Evolutionary conservation across 2,888 invertebrate species (phyloP), one percentile per base, ranked within the genome.

Genomic region (Torymus tubicola): DNA sequence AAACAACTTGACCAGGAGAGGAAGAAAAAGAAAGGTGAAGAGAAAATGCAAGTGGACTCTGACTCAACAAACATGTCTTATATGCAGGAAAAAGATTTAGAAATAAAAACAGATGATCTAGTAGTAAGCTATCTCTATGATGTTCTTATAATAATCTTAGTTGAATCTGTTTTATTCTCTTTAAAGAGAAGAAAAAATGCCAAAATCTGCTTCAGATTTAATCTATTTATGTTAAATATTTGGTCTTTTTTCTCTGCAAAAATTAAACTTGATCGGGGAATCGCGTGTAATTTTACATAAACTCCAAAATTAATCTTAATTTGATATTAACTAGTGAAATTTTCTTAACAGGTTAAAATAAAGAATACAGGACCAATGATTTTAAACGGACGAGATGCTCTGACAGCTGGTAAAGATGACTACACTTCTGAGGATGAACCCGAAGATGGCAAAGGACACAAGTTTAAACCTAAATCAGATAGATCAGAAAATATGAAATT

Each of bases 1-100:
- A 95, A 96, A 89, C 95, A 96, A 89, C 92, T 96, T 87, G 96
- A 96, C 88, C 95, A 95, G 90, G 96, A 96, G 89, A 94, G 94
- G 78, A 92, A 92, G 85, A 93, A 92, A 89, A 92, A 92, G 88
- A 93, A 93, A 90, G 90, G 90, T 87, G 93, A 93, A 89, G 90
- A 90, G 79, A 90, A 90, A 90, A 88, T 89, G 87, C 90, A 90
- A 87, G 86, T 87, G 87, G 90, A 90, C 86, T 87, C 87, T 87
- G 90, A 91, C 84, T 87, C 89, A 87, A 87, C 88, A 81, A 89
- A 89, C 86, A 87, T 89, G 87, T 88, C 89, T 87, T 85, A 88
- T 88, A 90, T 88, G 83, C 88, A 92, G 91, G 93, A 92, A 91
- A 93, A 93, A 90, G 93, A 93, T 92, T 93, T 93, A 88, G 94